Evolutionary conservation across 64 coral and sea anemone species (phyloP).

Genomic region (Cladopsammia gracilis): DNA sequence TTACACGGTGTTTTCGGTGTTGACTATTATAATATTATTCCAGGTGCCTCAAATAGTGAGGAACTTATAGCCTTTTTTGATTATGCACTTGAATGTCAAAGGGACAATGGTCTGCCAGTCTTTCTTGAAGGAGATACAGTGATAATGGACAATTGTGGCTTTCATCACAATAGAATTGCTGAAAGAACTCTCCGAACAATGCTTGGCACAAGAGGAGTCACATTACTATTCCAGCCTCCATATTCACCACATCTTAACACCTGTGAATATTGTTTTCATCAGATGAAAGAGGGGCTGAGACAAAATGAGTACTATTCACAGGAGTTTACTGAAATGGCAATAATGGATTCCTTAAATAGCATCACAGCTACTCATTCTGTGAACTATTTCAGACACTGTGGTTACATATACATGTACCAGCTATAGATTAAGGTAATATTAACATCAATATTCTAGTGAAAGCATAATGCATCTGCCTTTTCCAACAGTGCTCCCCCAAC

Average conservation of each 20-base stretch:
- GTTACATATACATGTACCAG: constrained; percentile 39
- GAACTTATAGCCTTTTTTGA: constrained; percentile 72
- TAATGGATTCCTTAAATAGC: constrained; percentile 36
- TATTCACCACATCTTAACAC: constrained; percentile 60
- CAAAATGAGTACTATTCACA: constrained; percentile 49
- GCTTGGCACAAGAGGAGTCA: constrained; percentile 28
- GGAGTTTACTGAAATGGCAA: constrained; percentile 58
- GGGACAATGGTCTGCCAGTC: constrained; percentile 58
- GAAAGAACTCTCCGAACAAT: constrained; percentile 45
- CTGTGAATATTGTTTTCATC: constrained; percentile 67
- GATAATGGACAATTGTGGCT: constrained; percentile 69
- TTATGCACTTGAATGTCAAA: constrained; percentile 59
- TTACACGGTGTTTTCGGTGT: constrained; percentile 78
- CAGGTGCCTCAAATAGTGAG: constrained; percentile 63
- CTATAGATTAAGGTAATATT: not conserved
- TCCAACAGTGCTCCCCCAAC: not conserved
- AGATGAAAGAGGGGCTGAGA: constrained; percentile 60
- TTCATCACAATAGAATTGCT: constrained; percentile 50
- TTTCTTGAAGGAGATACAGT: constrained; percentile 60
- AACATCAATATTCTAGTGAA: not conserved
- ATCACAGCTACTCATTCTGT: constrained; percentile 51
- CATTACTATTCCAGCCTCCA: constrained; percentile 55
- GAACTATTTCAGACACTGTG: constrained; percentile 42
- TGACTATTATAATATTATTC: constrained; percentile 70
- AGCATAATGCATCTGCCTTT: not conserved